A percentile compares a stretch with the other conserved stretches of the same genome.
phyloP scores from a whole-genome alignment of 2,888 invertebrate species.

The Cephus rjabovi region DNA sequence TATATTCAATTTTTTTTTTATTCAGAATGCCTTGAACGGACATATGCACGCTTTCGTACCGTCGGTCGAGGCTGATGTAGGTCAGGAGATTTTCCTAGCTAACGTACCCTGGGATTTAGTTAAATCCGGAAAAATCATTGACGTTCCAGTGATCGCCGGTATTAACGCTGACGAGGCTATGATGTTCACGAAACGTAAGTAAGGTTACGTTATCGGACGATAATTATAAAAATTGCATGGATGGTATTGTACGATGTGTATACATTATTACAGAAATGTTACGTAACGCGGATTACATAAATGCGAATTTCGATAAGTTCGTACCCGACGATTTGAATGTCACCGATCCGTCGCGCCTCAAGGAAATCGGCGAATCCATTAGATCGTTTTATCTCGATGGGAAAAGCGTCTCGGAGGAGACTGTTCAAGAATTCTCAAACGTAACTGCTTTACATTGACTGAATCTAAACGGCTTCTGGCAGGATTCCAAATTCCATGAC shows the following conservation, averaged over 20 bases:
- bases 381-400: constrained; percentile 53
- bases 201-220: background rate
- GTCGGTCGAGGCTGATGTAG: constrained; percentile 49
- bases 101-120: constrained; percentile 55
- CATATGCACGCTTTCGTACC: constrained; percentile 45
- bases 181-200: constrained; percentile 41
- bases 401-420: constrained; percentile 45
- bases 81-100: constrained; percentile 54
- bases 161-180: constrained; percentile 43
- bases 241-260: background rate
- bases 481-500: background rate
- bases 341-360: constrained; percentile 42
- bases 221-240: background rate
- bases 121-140: constrained; percentile 49
- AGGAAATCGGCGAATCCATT: constrained; percentile 41
- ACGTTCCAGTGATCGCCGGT: constrained; percentile 56
- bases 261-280: constrained; percentile 34
- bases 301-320: constrained; percentile 52
- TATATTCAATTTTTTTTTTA: constrained; percentile 12
- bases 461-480: background rate
- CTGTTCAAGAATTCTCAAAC: constrained; percentile 32
- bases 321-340: constrained; percentile 54
- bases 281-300: constrained; percentile 41
- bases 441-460: constrained; percentile 17
- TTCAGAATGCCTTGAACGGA: constrained; percentile 48